Evolutionary conservation across 2,888 invertebrate genomes (phyloP).

Genomic region (Cantharis rustica): DNA sequence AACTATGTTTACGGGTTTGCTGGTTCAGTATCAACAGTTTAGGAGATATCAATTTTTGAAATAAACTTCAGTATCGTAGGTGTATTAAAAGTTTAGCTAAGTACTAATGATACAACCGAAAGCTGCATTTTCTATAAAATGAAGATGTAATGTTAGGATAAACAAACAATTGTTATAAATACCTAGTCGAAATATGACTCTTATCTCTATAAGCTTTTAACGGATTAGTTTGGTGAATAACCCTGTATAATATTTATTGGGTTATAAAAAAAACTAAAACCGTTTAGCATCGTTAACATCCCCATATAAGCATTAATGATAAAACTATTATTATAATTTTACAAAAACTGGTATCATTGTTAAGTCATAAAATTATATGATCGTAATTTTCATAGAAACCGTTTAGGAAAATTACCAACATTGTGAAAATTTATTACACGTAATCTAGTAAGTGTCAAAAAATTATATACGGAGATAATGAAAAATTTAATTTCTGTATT

Average conservation of each 20-base stretch:
- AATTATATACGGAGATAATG: neutral
- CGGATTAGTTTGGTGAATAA: neutral
- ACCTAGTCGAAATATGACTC: neutral
- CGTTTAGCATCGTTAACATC: neutral
- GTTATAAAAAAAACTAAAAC: neutral
- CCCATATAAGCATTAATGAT: neutral
- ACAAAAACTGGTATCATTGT: neutral
- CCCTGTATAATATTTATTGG: neutral
- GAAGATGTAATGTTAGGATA: neutral
- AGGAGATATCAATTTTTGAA: no score
- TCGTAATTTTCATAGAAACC: neutral
- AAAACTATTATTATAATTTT: neutral
- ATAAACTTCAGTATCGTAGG: no score
- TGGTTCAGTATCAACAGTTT: no score
- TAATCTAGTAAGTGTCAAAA: neutral
- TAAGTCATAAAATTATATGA: neutral
- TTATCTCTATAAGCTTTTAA: neutral
- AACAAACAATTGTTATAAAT: neutral
- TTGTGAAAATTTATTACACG: neutral
- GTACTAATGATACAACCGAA: no score
- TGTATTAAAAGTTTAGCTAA: no score
- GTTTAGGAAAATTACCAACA: neutral
- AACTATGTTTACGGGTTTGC: no score
- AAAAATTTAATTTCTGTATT: neutral
- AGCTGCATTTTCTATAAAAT: neutral